Base-by-base conservation (phyloP, 2,888 invertebrate species). In the Volucella zonaria region DNA sequence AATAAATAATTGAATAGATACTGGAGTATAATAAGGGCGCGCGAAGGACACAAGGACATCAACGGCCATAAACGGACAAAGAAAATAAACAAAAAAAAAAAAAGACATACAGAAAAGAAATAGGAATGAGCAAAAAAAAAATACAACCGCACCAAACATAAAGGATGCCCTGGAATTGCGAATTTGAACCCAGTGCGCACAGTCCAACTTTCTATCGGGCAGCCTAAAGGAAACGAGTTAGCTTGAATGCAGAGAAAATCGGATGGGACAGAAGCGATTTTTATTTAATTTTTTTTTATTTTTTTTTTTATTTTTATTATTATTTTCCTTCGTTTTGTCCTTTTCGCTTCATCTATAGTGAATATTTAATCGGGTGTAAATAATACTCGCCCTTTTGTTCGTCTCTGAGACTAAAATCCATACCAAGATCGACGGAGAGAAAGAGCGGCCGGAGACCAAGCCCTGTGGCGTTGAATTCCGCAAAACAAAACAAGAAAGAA, bases 1-100 rank as follows among this genome's bases (percentile, higher is more conserved):
- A 85, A 85, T 85, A 85, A 85, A 85, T 85, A 85, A 85, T 85
- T 85, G 85, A 85, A 85, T 81, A 71, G 76, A 81, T 70, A 66
- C 75, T 58, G 43, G 59, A 49, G 79, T 79, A 75, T 83, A 83
- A 83, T 79, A 80, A 83, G 74, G 58, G 58, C 56, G 58, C 74
- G 66, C 71, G 71, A 80, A 80, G 83, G 83, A 80, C 67, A 52
- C 38, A 47, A 10, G 4, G 42, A n/a, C 23, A 23, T 31, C 31
- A 31, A 31, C 6, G 31, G 31, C 31, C 31, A 6, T 31, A 40
- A 3, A 42, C 0, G 11, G 31, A 11, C 18, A 23, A 2, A 23
- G 9, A 31, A 31, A 51, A 58, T 14, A 43, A 64, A 43, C n/a
- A n/a, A 51, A n/a, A 70, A 52, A 18, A 40, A 61, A 61, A 14